Base-by-base conservation (phyloP, 2,888 invertebrate species). In the Rhagium mordax region DNA sequence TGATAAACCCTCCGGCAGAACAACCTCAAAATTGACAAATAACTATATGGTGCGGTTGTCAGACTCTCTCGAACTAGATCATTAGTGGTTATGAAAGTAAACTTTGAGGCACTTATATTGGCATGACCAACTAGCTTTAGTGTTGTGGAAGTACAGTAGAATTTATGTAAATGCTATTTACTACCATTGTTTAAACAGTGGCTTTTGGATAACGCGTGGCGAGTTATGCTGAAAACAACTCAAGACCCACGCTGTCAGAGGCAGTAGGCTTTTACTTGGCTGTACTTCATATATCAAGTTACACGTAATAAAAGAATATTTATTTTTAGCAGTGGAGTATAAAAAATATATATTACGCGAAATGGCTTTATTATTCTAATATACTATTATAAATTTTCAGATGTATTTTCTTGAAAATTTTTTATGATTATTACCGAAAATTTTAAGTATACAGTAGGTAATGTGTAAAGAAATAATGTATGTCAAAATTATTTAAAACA, bases 21-120 rank as follows among this genome's bases (percentile, higher is more conserved):
- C 70, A 72, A 72, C 71, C 74, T 62, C 71, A 76, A 67, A 73
- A 70, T 76, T 74, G 76, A 74, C 72, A 74, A 76, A 76, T 76
- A 74, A 73, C 71, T 73, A 75, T 72, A 72, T 65, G 72, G 70
- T 72, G 72, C 70, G 74, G 76, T 72, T 66, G 55, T 55, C 33
- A 47, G 65, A 69, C 70, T 68, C 70, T 74, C 72, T 74, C 64
- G 72, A 70, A 70, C 71, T 62, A 65, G 82, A 80, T 82, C 82
- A 83, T 84, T 83, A 82, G 83, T 77, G 82, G 82, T 80, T 75
- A 78, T 76, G 76, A 78, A 75, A 70, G 82, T 78, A 79, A 83
- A 82, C 81, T 81, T 82, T 69, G 74, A 69, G 74, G 73, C 72
- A 78, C 79, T 82, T 80, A 79, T 78, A 82, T 82, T 81, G 78